Evolutionary conservation across 2,113 vertebrate genomes (phyloP).

Genomic region (Sciurus niger): DNA sequence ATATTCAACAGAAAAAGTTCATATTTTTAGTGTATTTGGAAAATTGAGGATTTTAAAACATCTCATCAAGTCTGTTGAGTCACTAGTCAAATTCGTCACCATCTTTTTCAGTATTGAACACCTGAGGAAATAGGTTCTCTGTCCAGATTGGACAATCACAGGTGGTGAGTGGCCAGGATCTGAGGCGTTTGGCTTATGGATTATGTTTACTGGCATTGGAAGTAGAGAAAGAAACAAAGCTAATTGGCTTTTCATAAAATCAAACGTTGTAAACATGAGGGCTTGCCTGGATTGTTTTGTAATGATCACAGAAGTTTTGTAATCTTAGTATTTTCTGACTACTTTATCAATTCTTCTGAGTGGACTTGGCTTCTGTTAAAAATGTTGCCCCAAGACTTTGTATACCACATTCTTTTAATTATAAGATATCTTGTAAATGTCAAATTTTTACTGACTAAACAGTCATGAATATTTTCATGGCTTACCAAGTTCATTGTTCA

Average conservation of each 20-base stretch:
- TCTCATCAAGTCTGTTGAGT: background rate
- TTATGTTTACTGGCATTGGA: background rate
- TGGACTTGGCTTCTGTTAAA: background rate
- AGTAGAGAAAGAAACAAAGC: background rate
- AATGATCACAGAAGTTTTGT: background rate
- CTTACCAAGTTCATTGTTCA: background rate
- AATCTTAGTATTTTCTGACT: background rate
- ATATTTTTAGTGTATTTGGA: background rate
- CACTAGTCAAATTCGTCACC: background rate
- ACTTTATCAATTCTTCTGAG: background rate
- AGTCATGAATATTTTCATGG: background rate
- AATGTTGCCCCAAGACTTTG: background rate
- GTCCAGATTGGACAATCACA: background rate
- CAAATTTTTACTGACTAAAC: background rate
- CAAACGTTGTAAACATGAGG: no score
- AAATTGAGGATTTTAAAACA: background rate
- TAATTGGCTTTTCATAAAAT: background rate
- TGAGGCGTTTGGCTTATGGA: background rate
- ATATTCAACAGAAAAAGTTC: background rate
- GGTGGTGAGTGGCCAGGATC: rapidly evolving
- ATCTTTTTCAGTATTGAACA: background rate
- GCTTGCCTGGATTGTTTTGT: background rate
- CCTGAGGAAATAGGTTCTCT: background rate
- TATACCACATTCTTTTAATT: background rate
- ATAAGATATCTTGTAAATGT: background rate